These are phyloP conservation scores for Leuctra nigra DNA, from an alignment of 2,888 invertebrate species.

Conservation along the genomic window DNA sequence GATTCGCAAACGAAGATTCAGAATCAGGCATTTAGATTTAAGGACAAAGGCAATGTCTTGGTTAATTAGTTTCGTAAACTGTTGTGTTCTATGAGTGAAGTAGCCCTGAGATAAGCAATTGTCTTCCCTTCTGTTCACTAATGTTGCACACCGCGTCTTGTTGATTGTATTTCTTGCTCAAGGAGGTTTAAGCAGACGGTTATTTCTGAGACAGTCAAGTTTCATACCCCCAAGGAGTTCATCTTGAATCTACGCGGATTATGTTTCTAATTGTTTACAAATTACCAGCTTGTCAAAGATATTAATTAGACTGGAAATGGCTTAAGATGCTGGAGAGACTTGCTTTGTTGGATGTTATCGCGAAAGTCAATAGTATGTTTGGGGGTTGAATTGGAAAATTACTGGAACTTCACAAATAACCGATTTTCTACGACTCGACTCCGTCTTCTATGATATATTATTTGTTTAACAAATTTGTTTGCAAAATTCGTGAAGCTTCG, in stretches of 20 bases:
- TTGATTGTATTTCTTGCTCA: constrained; percentile 5
- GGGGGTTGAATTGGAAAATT: too few relatives aligned
- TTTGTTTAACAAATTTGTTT: too few relatives aligned
- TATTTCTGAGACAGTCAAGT: constrained; percentile 1
- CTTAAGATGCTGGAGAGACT: too few relatives aligned
- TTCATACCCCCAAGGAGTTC: background rate
- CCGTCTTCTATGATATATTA: too few relatives aligned
- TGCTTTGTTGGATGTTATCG: too few relatives aligned
- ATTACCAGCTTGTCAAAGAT: background rate
- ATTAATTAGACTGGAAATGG: background rate
- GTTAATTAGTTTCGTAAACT: constrained; percentile 1
- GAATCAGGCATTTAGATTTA: constrained; percentile 3
- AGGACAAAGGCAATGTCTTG: constrained; percentile 1
- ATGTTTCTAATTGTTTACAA: background rate
- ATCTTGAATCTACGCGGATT: background rate
- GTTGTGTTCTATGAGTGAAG: background rate
- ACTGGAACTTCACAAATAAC: too few relatives aligned
- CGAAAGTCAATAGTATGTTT: too few relatives aligned
- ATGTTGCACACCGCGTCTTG: constrained; percentile 2
- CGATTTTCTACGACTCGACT: too few relatives aligned
- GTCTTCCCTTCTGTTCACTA: background rate
- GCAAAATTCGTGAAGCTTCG: too few relatives aligned
- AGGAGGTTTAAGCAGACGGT: too few relatives aligned
- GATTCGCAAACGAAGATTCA: too few relatives aligned
- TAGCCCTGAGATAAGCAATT: too few relatives aligned